Conservation (phyloP, 2,888 invertebrate species). For the Oscheius sp. region DNA sequence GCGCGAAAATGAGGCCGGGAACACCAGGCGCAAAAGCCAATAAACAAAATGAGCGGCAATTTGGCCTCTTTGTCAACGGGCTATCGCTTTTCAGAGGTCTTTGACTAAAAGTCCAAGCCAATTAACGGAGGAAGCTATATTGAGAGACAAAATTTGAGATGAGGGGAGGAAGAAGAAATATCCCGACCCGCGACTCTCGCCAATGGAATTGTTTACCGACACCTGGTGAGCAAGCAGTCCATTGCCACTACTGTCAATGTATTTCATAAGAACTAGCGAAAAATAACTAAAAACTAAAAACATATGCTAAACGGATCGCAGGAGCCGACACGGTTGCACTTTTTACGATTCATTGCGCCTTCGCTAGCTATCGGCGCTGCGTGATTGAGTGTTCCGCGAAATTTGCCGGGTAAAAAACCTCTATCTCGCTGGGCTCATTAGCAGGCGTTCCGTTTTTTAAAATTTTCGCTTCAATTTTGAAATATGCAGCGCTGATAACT, state of each 20-base stretch:
- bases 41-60: slow-evolving; percentile 19
- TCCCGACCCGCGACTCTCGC: not conserved
- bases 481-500: not conserved
- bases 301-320: too few species aligned
- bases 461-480: not conserved
- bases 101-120: not conserved
- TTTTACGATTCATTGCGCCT: not conserved
- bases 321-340: slow-evolving; percentile 1
- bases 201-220: slow-evolving; percentile 20
- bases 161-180: not conserved
- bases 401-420: slow-evolving; percentile 12
- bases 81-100: not conserved
- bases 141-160: not conserved
- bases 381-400: slow-evolving; percentile 27
- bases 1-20: not conserved
- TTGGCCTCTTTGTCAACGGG: not conserved
- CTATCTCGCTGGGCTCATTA: slow-evolving; percentile 1
- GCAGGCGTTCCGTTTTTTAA: not conserved
- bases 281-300: too few species aligned
- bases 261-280: too few species aligned
- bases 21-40: not conserved
- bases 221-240: slow-evolving; percentile 9
- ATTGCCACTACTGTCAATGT: too few species aligned
- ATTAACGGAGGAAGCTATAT: not conserved
- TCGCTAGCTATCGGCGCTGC: slow-evolving; percentile 8